Percentiles rank a stretch among this genome's conserved stretches.
Evolutionary conservation across 2,113 vertebrate genomes (phyloP).

Genomic region (Gadus macrocephalus): DNA sequence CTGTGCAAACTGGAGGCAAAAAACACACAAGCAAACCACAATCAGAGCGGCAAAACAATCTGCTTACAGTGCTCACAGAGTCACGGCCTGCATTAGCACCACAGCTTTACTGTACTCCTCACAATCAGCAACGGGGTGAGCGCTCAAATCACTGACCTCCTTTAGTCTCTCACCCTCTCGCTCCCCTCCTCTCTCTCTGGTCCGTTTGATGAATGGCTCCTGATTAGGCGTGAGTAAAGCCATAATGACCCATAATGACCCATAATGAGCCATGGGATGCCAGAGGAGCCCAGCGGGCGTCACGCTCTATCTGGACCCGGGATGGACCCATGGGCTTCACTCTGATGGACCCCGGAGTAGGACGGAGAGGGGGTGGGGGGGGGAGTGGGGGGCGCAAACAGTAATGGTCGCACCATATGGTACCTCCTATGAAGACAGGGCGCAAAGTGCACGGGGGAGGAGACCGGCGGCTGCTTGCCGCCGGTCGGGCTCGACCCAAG

Average conservation of each 20-base stretch:
- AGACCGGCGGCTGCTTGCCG: slow-evolving; percentile 29
- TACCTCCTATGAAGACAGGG: slow-evolving; percentile 25
- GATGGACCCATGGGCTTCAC: slow-evolving; percentile 51
- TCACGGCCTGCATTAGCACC: background rate
- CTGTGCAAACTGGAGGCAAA: slow-evolving; percentile 81
- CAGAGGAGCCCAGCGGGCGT: slow-evolving; percentile 38
- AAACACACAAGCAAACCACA: slow-evolving; percentile 6
- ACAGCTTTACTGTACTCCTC: background rate
- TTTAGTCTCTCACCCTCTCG: background rate
- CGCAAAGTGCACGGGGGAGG: slow-evolving; percentile 23
- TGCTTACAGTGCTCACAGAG: slow-evolving; percentile 26
- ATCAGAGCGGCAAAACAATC: slow-evolving; percentile 4
- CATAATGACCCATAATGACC: slow-evolving; percentile 42
- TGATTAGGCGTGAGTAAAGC: slow-evolving; percentile 37
- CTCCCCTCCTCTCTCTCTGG: slow-evolving; percentile 2
- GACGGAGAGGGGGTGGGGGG: slow-evolving; percentile 11
- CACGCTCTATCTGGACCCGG: slow-evolving; percentile 50
- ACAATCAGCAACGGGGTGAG: background rate
- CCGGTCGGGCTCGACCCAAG: slow-evolving; percentile 48
- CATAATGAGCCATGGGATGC: slow-evolving; percentile 49
- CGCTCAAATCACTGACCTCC: background rate
- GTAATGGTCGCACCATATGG: slow-evolving; percentile 67
- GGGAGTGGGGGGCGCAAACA: slow-evolving; percentile 41
- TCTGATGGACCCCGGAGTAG: slow-evolving; percentile 38
- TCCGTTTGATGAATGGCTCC: slow-evolving; percentile 41